These are phyloP conservation scores for Intellagama lesueurii DNA, from an alignment of 2,797 vertebrate genomes.

Conservation along the genomic window DNA sequence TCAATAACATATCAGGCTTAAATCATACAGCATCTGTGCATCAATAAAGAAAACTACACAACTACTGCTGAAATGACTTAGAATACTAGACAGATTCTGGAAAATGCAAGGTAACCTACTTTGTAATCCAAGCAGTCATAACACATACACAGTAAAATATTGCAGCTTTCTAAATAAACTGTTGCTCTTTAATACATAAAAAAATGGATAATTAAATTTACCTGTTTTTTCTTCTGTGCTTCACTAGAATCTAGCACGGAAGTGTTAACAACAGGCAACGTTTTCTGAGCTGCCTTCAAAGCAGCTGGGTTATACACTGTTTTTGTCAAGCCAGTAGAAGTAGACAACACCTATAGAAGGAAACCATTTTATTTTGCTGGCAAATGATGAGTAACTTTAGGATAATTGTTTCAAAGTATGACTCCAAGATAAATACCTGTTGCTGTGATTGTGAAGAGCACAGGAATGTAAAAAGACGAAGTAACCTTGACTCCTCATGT, in stretches of 20 bases:
- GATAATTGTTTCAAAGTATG: conserved; percentile 49
- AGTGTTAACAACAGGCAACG: conserved; percentile 77
- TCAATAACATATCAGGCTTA: not conserved
- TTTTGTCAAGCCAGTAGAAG: conserved; percentile 95
- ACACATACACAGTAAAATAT: conserved; percentile 47
- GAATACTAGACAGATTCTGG: not conserved
- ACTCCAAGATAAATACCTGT: conserved; percentile 33
- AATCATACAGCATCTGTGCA: not conserved
- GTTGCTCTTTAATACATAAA: conserved; percentile 60
- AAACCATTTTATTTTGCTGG: conserved; percentile 75
- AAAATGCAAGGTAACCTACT: conserved; percentile 24
- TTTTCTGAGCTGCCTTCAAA: conserved; percentile 92
- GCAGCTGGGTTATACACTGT: conserved; percentile 97
- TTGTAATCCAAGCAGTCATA: conserved; percentile 24
- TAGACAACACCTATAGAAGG: conserved; percentile 92
- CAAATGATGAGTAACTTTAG: conserved; percentile 38
- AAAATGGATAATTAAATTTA: conserved; percentile 73
- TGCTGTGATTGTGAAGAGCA: conserved; percentile 49
- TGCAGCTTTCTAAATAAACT: conserved; percentile 50
- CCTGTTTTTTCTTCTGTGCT: conserved; percentile 95
- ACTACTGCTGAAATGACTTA: conserved; percentile 13
- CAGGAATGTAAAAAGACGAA: conserved; percentile 43
- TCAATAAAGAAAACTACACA: not conserved
- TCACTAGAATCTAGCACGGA: conserved; percentile 85
- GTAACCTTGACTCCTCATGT: conserved; percentile 12